These are phyloP conservation scores for Cathartes aura DNA, from an alignment of 2,113 vertebrate genomes.

Conservation along the genomic window DNA sequence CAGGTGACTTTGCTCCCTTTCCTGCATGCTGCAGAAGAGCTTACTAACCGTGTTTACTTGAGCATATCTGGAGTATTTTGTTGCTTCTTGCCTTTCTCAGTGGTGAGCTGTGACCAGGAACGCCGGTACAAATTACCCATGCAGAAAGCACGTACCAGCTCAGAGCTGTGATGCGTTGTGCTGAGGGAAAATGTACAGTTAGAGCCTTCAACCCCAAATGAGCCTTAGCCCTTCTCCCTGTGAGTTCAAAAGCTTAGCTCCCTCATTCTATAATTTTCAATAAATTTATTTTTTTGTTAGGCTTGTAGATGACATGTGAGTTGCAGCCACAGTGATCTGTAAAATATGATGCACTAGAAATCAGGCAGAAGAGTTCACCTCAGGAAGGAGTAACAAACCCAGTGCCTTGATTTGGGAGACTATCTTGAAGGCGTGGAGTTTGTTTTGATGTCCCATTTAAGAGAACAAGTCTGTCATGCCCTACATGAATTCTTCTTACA, in stretches of 20 bases:
- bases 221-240: background rate
- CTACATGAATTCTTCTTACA: background rate
- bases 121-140: fast-evolving
- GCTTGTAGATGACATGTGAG: background rate
- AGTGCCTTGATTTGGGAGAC: background rate
- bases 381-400: background rate
- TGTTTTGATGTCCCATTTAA: background rate
- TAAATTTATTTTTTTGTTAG: background rate
- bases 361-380: background rate
- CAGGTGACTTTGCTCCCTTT: background rate
- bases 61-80: background rate
- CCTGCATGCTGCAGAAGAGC: background rate
- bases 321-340: background rate
- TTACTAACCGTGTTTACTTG: background rate
- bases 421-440: background rate
- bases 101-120: background rate
- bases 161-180: background rate
- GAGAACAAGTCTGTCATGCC: background rate
- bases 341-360: background rate
- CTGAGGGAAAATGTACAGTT: background rate
- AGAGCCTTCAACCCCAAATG: background rate
- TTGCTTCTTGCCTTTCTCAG: background rate
- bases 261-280: background rate
- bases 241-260: background rate
- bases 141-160: background rate